These are phyloP conservation scores for Diprion similis DNA, from an alignment of 1,140 invertebrate species.

Conservation along the genomic window DNA sequence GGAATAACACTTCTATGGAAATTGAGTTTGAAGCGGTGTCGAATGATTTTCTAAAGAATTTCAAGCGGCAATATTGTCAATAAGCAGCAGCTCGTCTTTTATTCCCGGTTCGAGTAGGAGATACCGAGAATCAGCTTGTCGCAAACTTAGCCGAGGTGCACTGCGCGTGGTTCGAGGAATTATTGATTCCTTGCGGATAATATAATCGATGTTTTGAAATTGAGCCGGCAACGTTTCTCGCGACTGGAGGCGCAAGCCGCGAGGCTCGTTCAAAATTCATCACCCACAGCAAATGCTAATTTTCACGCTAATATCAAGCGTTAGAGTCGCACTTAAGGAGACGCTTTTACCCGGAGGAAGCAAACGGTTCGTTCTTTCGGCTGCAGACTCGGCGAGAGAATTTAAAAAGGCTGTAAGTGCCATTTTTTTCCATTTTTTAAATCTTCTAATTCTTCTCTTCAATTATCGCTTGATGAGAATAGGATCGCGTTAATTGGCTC, in stretches of 20 bases:
- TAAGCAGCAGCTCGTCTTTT: too few species aligned
- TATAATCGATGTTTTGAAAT: conserved; percentile 48
- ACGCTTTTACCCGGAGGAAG: not conserved
- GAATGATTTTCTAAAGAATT: not conserved
- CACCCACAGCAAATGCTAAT: not conserved
- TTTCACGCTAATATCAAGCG: not conserved
- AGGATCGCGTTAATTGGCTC: not conserved
- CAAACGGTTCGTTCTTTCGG: not conserved
- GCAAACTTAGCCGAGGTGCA: conserved; percentile 27
- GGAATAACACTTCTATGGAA: too few species aligned
- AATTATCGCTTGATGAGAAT: not conserved
- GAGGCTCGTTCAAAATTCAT: not conserved
- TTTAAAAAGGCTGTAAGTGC: too few species aligned
- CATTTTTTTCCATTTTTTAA: too few species aligned
- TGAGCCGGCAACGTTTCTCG: conserved; percentile 28
- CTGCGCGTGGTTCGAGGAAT: conserved; percentile 47
- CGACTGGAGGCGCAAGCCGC: not conserved
- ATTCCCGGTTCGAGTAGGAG: not conserved
- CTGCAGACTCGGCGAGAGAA: not conserved
- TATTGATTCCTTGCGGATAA: conserved; percentile 36
- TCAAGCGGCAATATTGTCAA: not conserved
- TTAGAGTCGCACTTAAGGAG: not conserved
- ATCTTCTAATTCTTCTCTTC: not conserved
- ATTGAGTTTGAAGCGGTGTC: not conserved
- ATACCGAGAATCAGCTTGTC: conserved; percentile 39